Base-by-base conservation (phyloP, 2,797 vertebrate genomes). In the Anomalospiza imberbis region DNA sequence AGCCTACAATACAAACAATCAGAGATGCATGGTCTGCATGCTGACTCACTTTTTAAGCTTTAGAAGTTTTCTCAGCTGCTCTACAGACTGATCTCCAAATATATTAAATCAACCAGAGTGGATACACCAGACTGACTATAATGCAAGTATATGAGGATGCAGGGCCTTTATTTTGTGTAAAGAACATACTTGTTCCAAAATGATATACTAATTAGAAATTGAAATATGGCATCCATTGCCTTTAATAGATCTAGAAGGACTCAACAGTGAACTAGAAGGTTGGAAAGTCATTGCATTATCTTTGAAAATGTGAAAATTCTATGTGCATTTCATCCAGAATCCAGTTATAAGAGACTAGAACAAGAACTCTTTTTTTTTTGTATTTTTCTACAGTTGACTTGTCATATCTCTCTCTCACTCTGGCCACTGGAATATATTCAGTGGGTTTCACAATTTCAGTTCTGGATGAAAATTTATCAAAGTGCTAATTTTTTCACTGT, bases 1-100 rank as follows among this genome's bases (percentile, higher is more conserved):
- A 82, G 83, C 65, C 92, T 93, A 92, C 88, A 65, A 61, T 54
- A 78, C 78, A 96, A 97, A 95, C 96, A 94, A 95, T 76, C 91
- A 75, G 83, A 54, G 91, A 92, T 0, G 7, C 83, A 89, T 84
- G 36, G 82, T 74, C 63, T 87, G 79, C 93, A 93, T 95, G 87
- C 77, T 93, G 91, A 91, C 88, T 94, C 76, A 63, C 44, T 93
- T 94, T 73, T 89, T 55, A 92, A 92, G 76, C 81, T 93, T 67
- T 32, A 67, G 24, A 54, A 73, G 44, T 86, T 81, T 85, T 74
- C 47, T 81, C 65, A 22, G 71, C 38, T 50, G 83, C 55, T 58
- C 62, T n/a, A 22, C 15, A 54, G 19, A 38, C 9, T 62, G 20
- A 36, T 54, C 45, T 54, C 8, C 31, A 67, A 36, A 85, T 24